phyloP scores from a whole-genome alignment of 2,113 vertebrate species.

The Ceratotherium simum region DNA sequence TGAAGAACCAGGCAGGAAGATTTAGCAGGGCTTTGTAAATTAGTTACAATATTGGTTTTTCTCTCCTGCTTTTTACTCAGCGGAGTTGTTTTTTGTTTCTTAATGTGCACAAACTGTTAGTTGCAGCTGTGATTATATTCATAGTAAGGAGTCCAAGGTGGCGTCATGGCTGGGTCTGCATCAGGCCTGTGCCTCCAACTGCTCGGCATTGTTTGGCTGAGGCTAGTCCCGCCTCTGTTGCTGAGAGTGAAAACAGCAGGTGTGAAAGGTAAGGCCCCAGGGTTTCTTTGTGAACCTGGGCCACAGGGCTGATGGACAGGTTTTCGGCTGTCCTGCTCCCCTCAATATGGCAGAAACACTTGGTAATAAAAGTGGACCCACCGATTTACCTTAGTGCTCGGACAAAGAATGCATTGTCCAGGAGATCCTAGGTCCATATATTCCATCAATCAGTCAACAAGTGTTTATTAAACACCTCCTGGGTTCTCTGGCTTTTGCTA shows the following conservation, averaged over 20 bases:
- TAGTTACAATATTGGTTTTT: neutral
- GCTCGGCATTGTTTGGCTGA: neutral
- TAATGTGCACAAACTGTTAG: neutral
- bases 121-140: neutral
- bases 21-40: neutral
- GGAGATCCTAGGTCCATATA: neutral
- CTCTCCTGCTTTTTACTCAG: neutral
- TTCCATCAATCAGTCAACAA: constrained; percentile 65
- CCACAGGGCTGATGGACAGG: neutral
- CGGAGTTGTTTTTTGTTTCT: neutral
- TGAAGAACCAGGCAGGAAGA: neutral
- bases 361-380: constrained; percentile 6
- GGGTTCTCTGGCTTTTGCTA: neutral
- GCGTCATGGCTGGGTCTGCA: neutral
- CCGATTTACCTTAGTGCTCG: neutral
- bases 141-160: neutral
- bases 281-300: neutral
- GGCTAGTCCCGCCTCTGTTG: neutral
- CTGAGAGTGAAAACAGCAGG: constrained; percentile 22
- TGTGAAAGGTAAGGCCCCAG: neutral
- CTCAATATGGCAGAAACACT: neutral
- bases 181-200: neutral
- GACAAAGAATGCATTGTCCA: constrained; percentile 63
- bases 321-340: neutral
- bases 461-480: constrained; percentile 69